These are phyloP conservation scores for Sycon ciliatum DNA, from an alignment of 37 sponge, comb jelly and placozoan genomes.

Conservation along the genomic window DNA sequence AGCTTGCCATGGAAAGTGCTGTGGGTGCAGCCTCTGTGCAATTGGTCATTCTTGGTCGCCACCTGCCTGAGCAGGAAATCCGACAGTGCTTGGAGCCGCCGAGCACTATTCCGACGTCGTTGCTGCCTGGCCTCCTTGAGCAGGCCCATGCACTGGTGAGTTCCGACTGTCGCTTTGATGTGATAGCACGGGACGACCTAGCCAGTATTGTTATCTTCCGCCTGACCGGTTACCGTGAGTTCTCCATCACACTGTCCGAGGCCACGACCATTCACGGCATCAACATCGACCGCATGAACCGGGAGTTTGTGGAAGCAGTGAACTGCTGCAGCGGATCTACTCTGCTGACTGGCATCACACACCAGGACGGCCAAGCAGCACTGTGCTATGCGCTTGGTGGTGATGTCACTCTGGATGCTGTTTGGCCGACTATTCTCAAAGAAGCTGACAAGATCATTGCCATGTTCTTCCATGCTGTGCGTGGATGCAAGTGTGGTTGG, in stretches of 20 bases:
- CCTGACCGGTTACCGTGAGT: slow-evolving; percentile 44
- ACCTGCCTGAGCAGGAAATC: slow-evolving; percentile 17
- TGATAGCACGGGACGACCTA: not conserved
- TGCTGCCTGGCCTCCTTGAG: too few species aligned
- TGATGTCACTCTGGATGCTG: not conserved
- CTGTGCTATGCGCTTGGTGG: slow-evolving; percentile 14
- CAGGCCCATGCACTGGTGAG: not conserved
- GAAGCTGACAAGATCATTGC: slow-evolving; percentile 28
- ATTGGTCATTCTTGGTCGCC: slow-evolving; percentile 43
- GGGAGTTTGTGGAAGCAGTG: slow-evolving; percentile 36
- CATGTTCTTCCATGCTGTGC: slow-evolving; percentile 45
- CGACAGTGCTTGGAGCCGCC: not conserved
- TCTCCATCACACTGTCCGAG: slow-evolving; percentile 42
- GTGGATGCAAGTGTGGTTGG: slow-evolving; percentile 57
- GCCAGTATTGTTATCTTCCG: slow-evolving; percentile 36
- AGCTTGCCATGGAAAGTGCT: slow-evolving; percentile 28
- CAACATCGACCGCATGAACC: slow-evolving; percentile 51
- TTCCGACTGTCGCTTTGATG: slow-evolving; percentile 31
- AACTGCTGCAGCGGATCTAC: slow-evolving; percentile 51
- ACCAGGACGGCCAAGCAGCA: too few species aligned
- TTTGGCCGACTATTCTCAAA: slow-evolving; percentile 23
- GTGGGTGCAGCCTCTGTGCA: slow-evolving; percentile 39
- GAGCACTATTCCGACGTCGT: not conserved
- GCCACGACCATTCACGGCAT: slow-evolving; percentile 47
- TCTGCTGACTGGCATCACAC: too few species aligned